Conservation (phyloP, 2,888 invertebrate species). For the Oasisia sp. region DNA sequence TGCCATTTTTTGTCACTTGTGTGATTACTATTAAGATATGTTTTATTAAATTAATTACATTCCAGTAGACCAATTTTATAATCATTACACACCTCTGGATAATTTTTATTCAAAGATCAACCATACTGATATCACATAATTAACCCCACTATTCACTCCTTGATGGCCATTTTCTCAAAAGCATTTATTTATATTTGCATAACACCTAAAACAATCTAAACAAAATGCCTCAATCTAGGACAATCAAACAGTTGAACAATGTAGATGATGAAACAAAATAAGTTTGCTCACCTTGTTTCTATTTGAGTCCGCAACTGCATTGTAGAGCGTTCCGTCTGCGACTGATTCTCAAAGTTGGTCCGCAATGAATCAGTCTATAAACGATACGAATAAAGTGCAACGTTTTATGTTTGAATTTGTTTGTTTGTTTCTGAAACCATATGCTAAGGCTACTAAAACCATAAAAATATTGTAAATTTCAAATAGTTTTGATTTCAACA, state of each 20-base stretch:
- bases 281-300: conserved; percentile 55
- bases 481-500: no score
- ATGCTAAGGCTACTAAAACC: background rate
- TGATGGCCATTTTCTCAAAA: no score
- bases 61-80: no score
- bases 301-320: conserved; percentile 58
- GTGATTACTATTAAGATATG: no score
- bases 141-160: no score
- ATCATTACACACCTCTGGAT: no score
- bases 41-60: no score
- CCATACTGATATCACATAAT: no score
- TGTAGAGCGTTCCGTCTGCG: conserved; percentile 52
- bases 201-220: background rate
- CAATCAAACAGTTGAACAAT: background rate
- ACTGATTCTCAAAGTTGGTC: conserved; percentile 55
- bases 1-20: no score
- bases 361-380: conserved; percentile 55
- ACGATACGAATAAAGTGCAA: background rate
- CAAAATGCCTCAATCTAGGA: background rate
- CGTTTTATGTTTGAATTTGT: background rate
- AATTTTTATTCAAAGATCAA: no score
- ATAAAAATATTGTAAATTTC: no score
- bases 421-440: background rate
- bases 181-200: background rate
- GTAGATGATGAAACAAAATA: background rate